Evolutionary conservation across 2,888 invertebrate genomes (phyloP), one percentile per base, ranked within the genome.

Genomic region (Macrosoma leucophasiata): DNA sequence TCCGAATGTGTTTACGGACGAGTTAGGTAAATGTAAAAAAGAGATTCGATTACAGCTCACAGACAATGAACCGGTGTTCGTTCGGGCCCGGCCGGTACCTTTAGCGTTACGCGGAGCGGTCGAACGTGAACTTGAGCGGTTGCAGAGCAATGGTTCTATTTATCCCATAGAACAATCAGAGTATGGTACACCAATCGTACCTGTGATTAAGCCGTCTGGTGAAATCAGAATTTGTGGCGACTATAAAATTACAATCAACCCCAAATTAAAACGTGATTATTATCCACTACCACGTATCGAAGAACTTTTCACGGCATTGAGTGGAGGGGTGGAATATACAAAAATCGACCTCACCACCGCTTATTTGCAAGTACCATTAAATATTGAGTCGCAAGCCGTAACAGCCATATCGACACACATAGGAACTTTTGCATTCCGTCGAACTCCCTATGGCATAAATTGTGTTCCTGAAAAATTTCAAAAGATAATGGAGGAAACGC

Each of bases 391-490:
- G 5, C 48, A 43, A 17, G 31, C 41, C 15, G 25, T 43, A 7
- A 50, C 52, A 4, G 50, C 49, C 4, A 50, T 51, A 9, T 47
- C 41, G 4, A 50, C 50, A 1, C 50, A 51, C 25, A 19, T 43
- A 3, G 49, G 51, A 3, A 49, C 45, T 2, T 48, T 46, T 36
- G 43, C 43, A 4, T 50, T 47, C 26, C 23, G 28, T 10, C 20
- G 45, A 4, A 33, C 34, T 3, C 48, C 45, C 4, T 48, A 43
- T 13, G 45, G 45, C 33, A 18, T 43, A 3, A 47, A 43, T 12
- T 47, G 48, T 9, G 25, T 48, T 19, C 47, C 48, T 7, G 52
- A 56, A 43, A 51, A 52, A 13, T 55, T 58, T 13, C 51, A 54
- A 38, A 55, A 53, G 35, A 25, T 47, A 4, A 48, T 52, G 36